Evolutionary conservation across 2,797 vertebrate genomes (phyloP), one percentile per base, ranked within the genome.

Genomic region (Amblyopsis hoosieri): DNA sequence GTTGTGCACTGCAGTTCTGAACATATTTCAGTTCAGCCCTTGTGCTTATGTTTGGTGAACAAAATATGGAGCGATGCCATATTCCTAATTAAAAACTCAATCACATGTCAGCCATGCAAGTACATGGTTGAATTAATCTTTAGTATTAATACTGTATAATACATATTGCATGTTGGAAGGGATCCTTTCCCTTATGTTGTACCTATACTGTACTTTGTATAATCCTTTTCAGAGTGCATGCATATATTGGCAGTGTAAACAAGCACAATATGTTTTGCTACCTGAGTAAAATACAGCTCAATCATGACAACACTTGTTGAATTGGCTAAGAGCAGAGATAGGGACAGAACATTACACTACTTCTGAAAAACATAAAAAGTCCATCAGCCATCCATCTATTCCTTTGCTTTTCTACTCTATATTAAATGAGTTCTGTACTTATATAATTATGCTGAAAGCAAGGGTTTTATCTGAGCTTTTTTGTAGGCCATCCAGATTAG

Each of bases 401-500:
- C 8, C 70, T 72, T 81, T 69, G 64, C 60, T 65, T 66, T 33
- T 14, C 57, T 29, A 64, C 67, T 71, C 72, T 70, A 71, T 76
- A 78, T 84, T 80, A 83, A 69, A 69, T 12, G 47, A 75, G 63
- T 53, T 62, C 66, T 68, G 76, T 66, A 72, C 68, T 80, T 78
- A 71, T 69, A 61, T 85, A 82, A 84, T 80, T 81, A 71, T 19
- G 71, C 61, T 60, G 67, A 71, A 72, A 69, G 71, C 73, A 51
- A 33, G 68, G 64, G 71, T 79, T 78, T 85, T 78, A 67, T 68
- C 65, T 72, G 57, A 72, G 71, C 66, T 75, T 63, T 55, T 53
- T 71, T 74, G 66, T 67, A 55, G 17, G 57, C 67, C 71, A 67
- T 76, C 73, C 74, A 80, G 77, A 85, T 86, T 78, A 83, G 72